phyloP scores from a whole-genome alignment of 2,113 vertebrate species.

The Pterocles gutturalis region DNA sequence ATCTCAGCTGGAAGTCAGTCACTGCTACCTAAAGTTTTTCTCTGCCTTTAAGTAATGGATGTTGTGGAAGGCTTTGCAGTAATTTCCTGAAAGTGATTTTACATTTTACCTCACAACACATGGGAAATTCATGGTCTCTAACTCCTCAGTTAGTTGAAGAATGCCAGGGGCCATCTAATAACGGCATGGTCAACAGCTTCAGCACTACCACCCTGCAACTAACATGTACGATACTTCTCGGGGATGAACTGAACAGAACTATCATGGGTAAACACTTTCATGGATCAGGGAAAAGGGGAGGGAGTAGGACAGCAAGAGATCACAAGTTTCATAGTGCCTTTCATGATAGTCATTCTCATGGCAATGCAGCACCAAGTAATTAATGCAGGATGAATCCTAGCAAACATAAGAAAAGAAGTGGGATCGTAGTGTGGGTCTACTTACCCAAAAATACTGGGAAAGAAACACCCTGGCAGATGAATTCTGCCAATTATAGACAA shows the following conservation, averaged over 20 bases:
- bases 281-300: neutral
- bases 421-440: neutral
- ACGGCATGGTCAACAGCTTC: accelerated
- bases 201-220: neutral
- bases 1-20: neutral
- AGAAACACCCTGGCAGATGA: neutral
- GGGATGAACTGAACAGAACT: neutral
- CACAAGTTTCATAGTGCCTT: neutral
- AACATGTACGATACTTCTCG: too few relatives aligned
- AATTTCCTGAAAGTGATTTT: neutral
- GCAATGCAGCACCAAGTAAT: neutral
- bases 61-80: neutral
- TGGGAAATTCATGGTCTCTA: neutral
- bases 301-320: neutral
- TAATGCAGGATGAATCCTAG: neutral
- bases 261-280: neutral
- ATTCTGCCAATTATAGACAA: neutral
- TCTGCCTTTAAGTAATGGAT: neutral
- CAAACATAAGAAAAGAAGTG: accelerated
- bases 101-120: neutral
- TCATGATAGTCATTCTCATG: neutral
- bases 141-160: neutral
- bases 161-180: neutral
- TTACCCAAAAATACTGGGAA: neutral
- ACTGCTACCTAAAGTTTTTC: neutral